Evolutionary conservation across 1,140 invertebrate genomes (phyloP).

Genomic region (Aphelenchoides avenae): DNA sequence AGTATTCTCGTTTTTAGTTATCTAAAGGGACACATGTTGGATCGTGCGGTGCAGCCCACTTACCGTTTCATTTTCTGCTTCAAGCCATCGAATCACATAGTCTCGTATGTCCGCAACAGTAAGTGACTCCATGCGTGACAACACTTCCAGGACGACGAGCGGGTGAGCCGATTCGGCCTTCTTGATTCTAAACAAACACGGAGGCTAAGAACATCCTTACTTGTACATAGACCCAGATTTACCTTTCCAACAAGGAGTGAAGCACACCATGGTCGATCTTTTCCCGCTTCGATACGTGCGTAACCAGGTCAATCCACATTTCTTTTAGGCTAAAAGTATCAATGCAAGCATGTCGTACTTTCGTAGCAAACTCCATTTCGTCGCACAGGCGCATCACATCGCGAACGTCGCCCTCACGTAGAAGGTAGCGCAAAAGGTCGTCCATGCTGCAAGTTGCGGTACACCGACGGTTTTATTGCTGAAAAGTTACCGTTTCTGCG

Average conservation of each 20-base stretch:
- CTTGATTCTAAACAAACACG: slow-evolving; percentile 34
- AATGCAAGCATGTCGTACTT: slow-evolving; percentile 25
- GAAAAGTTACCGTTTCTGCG: slow-evolving; percentile 24
- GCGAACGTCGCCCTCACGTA: slow-evolving; percentile 47
- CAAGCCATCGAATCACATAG: slow-evolving; percentile 49
- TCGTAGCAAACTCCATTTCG: slow-evolving; percentile 26
- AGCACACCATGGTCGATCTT: slow-evolving; percentile 20
- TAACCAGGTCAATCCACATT: slow-evolving; percentile 53
- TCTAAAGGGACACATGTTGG: slow-evolving; percentile 16
- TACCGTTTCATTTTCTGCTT: slow-evolving; percentile 41
- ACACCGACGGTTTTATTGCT: not conserved
- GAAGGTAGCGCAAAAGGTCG: slow-evolving; percentile 45
- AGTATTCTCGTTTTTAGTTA: slow-evolving; percentile 24
- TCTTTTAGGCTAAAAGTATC: slow-evolving; percentile 30
- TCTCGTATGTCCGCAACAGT: slow-evolving; percentile 44
- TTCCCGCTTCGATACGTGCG: slow-evolving; percentile 29
- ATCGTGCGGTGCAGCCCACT: slow-evolving; percentile 1
- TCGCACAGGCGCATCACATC: slow-evolving; percentile 48
- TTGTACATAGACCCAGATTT: slow-evolving; percentile 16
- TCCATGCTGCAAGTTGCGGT: slow-evolving; percentile 18
- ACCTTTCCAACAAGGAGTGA: slow-evolving; percentile 8
- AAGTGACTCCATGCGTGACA: slow-evolving; percentile 42
- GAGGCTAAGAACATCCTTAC: slow-evolving; percentile 15
- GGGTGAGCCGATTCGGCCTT: slow-evolving; percentile 42
- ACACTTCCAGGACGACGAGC: slow-evolving; percentile 52